Evolutionary conservation across 1,140 invertebrate species (phyloP), one percentile per base, ranked within the genome.

Genomic region (Dysdera silvatica): DNA sequence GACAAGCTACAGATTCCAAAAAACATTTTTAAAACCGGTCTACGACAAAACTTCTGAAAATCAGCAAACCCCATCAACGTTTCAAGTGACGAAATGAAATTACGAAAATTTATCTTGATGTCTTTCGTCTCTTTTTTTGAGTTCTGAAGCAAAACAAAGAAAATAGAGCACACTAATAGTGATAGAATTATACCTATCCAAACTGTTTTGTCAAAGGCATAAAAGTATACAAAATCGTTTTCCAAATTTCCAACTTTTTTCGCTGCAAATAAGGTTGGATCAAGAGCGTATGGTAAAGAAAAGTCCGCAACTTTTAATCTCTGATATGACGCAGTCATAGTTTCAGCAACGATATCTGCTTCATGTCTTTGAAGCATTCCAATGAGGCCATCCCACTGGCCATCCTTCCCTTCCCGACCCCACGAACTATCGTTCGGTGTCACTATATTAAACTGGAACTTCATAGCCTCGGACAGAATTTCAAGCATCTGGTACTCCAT

Each of bases 331-430:
- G 51, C 31, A 0, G 57, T 24, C 10, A 59, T 48, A 26, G 20
- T 16, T 18, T 20, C 29, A 16, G 51, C 23, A 6, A 47, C 57
- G 12, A 59, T 49, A 14, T 59, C 57, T 14, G 45, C 32, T 51
- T 59, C 41, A 8, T 33, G 18, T n/a, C 57, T 49, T 51, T 35
- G 23, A 3, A 59, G 1, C 23, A 59, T 32, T 12, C 57, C 57
- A 16, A 59, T 40, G 14, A 59, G 23, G 4, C 57, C 57, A 49
- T 32, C 31, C 57, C 57, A 59, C 18, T 5, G 18, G 33, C 45
- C 57, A 16, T 49, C 18, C 3, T 16, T n/a, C 18, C 12, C 12
- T 18, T 24, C 24, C 6, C 14, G 5, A 28, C 57, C 57, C 4
- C 29, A 51, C 51, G 48, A 31, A 28, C 45, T 29, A 59, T 59